These are phyloP conservation scores for Aporrectodea caliginosa DNA, from an alignment of 1,140 invertebrate genomes.

Conservation along the genomic window DNA sequence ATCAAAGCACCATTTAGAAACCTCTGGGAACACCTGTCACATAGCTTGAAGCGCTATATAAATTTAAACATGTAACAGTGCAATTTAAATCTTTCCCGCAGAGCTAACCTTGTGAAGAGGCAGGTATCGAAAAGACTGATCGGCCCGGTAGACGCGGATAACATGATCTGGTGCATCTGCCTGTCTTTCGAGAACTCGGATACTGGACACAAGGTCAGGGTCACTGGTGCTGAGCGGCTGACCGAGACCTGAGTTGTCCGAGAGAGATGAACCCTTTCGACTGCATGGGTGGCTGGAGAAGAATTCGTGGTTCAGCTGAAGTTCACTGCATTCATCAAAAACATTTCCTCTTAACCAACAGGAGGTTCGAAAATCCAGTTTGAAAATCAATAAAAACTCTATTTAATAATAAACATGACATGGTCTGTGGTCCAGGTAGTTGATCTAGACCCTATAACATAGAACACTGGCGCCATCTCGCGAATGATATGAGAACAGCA, in stretches of 20 bases:
- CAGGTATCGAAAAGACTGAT: conserved; percentile 96
- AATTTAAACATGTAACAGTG: too few species aligned
- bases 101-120: conserved; percentile 76
- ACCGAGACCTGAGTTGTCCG: background rate
- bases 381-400: too few species aligned
- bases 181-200: background rate
- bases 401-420: too few species aligned
- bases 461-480: too few species aligned
- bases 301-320: background rate
- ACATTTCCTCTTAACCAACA: background rate
- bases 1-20: too few species aligned
- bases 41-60: too few species aligned
- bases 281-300: background rate
- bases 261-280: background rate
- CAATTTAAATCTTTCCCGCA: too few species aligned
- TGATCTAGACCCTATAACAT: too few species aligned
- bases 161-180: conserved; percentile 85
- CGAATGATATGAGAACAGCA: too few species aligned
- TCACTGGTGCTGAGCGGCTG: conserved; percentile 9
- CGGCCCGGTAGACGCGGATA: conserved; percentile 82
- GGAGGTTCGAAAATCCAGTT: too few species aligned
- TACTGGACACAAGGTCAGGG: background rate
- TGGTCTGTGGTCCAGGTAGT: too few species aligned
- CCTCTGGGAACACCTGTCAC: too few species aligned
- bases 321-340: background rate